A percentile compares a stretch with the other conserved stretches of the same genome.
phyloP scores from a whole-genome alignment of 2,797 vertebrate species.

The Pseudochirops corinnae region DNA sequence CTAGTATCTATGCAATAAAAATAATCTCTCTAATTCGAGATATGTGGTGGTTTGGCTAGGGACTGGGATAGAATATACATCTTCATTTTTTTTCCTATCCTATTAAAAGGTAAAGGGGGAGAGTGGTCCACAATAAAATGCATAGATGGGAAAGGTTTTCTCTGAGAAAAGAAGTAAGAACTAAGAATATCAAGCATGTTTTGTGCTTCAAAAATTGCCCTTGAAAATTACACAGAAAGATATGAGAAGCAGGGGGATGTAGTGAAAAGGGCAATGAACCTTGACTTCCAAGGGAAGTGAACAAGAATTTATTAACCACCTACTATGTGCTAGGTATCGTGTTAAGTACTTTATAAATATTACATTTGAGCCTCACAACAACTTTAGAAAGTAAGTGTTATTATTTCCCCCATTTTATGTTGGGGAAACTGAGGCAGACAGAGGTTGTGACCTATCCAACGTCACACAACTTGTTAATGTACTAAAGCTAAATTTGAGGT shows the following conservation, averaged over 20 bases:
- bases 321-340: background rate
- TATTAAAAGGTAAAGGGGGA: background rate
- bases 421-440: background rate
- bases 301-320: background rate
- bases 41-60: background rate
- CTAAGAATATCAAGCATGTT: background rate
- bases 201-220: background rate
- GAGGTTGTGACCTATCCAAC: too few relatives aligned
- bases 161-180: background rate
- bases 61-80: background rate
- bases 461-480: background rate
- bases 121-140: background rate
- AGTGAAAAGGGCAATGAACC: background rate
- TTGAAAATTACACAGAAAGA: background rate
- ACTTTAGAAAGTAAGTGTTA: background rate
- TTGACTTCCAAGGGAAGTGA: background rate
- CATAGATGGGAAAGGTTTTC: background rate
- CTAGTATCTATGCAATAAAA: background rate
- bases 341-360: background rate
- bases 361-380: background rate
- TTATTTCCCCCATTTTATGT: background rate
- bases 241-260: background rate
- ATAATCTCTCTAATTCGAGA: background rate
- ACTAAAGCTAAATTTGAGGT: background rate
- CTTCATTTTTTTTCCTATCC: background rate